Conservation (phyloP, 2,888 invertebrate species). For the Drosophila meridionalis region DNA sequence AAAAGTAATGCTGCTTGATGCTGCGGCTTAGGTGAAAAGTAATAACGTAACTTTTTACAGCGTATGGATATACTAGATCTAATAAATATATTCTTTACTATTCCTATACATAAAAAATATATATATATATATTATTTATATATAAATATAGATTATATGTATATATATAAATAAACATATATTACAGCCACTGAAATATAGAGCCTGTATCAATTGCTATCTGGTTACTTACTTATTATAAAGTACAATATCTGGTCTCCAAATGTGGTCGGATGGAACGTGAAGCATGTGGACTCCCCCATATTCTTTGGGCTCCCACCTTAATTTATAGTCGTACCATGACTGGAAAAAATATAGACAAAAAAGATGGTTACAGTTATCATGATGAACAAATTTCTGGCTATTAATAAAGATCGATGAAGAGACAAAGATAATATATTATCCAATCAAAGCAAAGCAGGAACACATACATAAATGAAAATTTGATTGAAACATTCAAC, state of each 20-base stretch:
- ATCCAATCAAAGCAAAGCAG: too few species aligned
- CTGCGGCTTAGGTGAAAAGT: not conserved
- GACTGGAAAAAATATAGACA: conserved; percentile 86
- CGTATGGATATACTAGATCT: not conserved
- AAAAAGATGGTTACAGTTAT: too few species aligned
- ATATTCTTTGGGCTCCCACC: conserved; percentile 94
- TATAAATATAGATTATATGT: not conserved
- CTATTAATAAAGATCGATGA: too few species aligned
- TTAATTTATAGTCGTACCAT: conserved; percentile 94
- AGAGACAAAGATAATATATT: too few species aligned
- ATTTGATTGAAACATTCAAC: too few species aligned
- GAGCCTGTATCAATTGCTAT: not conserved
- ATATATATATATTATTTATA: not conserved
- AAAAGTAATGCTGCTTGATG: not conserved
- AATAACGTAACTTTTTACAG: conserved; percentile 1
- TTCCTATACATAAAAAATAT: not conserved
- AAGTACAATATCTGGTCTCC: conserved; percentile 92
- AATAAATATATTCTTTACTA: not conserved
- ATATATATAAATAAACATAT: not conserved
- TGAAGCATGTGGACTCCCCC: conserved; percentile 94
- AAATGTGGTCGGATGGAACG: conserved; percentile 94
- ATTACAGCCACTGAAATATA: conserved; percentile 1
- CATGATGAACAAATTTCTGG: too few species aligned
- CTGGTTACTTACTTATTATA: conserved; percentile 90
- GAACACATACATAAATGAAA: too few species aligned